Evolutionary conservation across 2,797 vertebrate genomes (phyloP).

Genomic region (Enteromius unitaeniatus): DNA sequence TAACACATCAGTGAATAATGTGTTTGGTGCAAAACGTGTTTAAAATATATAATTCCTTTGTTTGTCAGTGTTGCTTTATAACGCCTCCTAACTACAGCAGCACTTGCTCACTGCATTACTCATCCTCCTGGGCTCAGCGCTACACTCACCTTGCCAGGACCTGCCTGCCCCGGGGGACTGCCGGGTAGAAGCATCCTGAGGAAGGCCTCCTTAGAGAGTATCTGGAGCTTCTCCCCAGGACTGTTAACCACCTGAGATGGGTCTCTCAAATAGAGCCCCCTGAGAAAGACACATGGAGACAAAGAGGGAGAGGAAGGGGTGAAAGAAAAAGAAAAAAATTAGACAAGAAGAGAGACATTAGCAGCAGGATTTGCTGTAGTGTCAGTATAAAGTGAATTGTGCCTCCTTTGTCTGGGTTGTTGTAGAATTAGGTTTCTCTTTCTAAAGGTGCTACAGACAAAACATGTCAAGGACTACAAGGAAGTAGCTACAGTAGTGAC

Average conservation of each 20-base stretch:
- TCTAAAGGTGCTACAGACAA: slow-evolving; percentile 11
- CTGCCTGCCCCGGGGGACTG: slow-evolving; percentile 75
- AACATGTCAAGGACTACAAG: slow-evolving; percentile 2
- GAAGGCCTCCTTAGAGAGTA: slow-evolving; percentile 83
- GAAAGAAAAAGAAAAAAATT: neutral
- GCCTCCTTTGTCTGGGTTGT: neutral
- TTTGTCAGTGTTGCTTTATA: neutral
- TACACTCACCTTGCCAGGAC: slow-evolving; percentile 80
- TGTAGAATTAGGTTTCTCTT: neutral
- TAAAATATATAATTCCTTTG: neutral
- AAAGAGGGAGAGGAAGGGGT: neutral
- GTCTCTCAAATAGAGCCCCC: slow-evolving; percentile 75
- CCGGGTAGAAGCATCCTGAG: slow-evolving; percentile 82
- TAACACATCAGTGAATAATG: neutral
- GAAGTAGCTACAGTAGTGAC: neutral
- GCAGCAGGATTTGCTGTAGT: neutral
- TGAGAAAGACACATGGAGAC: slow-evolving; percentile 50
- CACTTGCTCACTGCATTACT: slow-evolving; percentile 22
- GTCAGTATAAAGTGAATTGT: neutral
- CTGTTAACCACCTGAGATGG: slow-evolving; percentile 65
- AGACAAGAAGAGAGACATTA: neutral
- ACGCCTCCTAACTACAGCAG: slow-evolving; percentile 2
- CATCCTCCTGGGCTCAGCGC: slow-evolving; percentile 36
- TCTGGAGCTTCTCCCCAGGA: slow-evolving; percentile 73
- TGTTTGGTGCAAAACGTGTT: neutral